Conservation (phyloP, 2,113 vertebrate genomes). For the Podilymbus podiceps region DNA sequence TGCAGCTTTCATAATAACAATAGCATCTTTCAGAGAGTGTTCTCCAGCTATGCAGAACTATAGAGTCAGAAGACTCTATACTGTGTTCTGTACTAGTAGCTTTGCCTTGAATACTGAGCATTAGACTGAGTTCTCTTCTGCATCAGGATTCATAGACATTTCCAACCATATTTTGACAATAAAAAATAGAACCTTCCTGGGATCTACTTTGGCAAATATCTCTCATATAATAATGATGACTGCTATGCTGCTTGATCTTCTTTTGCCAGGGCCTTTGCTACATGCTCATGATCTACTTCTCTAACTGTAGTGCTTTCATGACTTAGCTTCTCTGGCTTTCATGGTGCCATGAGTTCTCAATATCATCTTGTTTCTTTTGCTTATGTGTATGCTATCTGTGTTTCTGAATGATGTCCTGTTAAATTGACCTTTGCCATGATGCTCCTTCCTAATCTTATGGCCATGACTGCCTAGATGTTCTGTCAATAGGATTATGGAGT, state of each 20-base stretch:
- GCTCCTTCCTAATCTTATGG: conserved; percentile 24
- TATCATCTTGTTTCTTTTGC: conserved; percentile 52
- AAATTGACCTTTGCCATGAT: conserved; percentile 24
- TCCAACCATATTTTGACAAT: conserved; percentile 63
- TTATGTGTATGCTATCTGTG: conserved; percentile 55
- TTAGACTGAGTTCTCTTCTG: conserved; percentile 54
- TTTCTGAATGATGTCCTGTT: conserved; percentile 64
- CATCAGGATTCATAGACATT: conserved; percentile 62
- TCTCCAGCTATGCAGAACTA: conserved; percentile 59
- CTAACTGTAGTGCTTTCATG: conserved; percentile 50
- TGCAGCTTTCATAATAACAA: conserved; percentile 57
- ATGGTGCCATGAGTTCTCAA: conserved; percentile 72
- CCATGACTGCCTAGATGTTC: not conserved
- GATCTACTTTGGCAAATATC: conserved; percentile 61
- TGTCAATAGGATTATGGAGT: conserved; percentile 26
- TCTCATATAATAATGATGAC: conserved; percentile 53
- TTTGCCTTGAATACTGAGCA: conserved; percentile 70
- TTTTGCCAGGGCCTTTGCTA: conserved; percentile 59
- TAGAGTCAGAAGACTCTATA: conserved; percentile 60
- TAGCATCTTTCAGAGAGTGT: conserved; percentile 63
- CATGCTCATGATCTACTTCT: conserved; percentile 58
- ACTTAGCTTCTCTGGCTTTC: conserved; percentile 65
- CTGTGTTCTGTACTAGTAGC: conserved; percentile 60
- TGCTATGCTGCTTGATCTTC: conserved; percentile 60
- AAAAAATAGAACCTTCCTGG: conserved; percentile 68